Base-by-base conservation (phyloP, 2,888 invertebrate genomes). In the Chymomyza amoena region DNA sequence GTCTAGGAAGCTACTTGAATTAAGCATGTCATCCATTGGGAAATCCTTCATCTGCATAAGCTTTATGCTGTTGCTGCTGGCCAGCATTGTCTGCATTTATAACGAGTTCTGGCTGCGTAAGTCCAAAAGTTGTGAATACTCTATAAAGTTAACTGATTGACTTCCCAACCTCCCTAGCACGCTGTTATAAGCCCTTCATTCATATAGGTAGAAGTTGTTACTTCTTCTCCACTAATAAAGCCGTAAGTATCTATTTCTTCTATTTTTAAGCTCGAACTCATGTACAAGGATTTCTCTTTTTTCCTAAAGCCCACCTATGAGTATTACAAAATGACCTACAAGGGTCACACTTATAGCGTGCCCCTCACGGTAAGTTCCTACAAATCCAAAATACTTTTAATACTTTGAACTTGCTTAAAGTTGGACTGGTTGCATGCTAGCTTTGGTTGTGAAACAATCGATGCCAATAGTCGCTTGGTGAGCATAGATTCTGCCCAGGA, bases 361-460 rank as follows among this genome's bases (percentile, higher is more conserved):
- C 84, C 84, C 2, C 66, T 72, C 9, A 51, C 64, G 65, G 88
- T 84, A 13, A 77, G 84, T 70, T 9, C 15, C 4, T 2, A 20
- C 20, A 13, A 2, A 10, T 57, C 2, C 15, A 2, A 20, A 52
- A 20, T 15, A 4, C 1, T 28, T 4, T 6, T 32, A 32, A 7
- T 25, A 15, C 16, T n/a, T 4, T 2, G 4, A 2, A 6, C 15
- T 45, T 36, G 0, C n/a, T 2, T n/a, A 36, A 9, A 84, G 84
- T 73, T 88, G 16, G 74, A 77, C 32, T 84, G 81, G 81, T 32
- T 88, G 6, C 70, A 75, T 10, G 79, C 84, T 0, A 65, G 61
- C 32, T 84, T 87, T 39, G 88, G 74, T 4, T 84, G 84, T 18
- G 79, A 88, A 54, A 63, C 81, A 0, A 61, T 84, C 10, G 84